Evolutionary conservation across 1,140 invertebrate genomes (phyloP), one percentile per base, ranked within the genome.

Genomic region (Trinorchestia longiramus): DNA sequence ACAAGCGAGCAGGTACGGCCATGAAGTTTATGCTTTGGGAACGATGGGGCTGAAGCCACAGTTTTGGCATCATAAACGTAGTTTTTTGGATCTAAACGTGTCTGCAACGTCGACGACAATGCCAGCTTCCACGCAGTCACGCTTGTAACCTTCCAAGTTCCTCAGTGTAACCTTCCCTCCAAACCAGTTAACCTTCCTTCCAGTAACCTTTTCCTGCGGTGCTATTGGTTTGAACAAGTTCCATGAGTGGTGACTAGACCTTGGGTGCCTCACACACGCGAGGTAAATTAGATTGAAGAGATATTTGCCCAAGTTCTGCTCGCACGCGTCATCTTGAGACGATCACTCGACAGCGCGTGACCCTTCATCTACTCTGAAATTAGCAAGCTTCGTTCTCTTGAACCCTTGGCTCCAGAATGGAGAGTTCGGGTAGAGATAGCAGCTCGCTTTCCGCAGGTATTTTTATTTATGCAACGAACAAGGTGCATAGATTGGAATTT

Each of bases 141-240:
- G 92, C 92, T 94, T 94, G 92, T 47, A 94, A 94, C 92, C 92
- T 94, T 94, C 92, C 92, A 94, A n/a, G 92, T 94, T 94, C 8
- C 15, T 43, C 44, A 47, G 92, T 94, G 36, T 47, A 45, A 94
- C 43, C 92, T 45, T 94, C 44, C 92, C 92, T 11, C 11, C 23
- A 15, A 94, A 94, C 92, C 92, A 94, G 92, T 94, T 94, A 94
- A 94, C 92, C 92, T 94, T 94, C 92, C 44, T 45, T 94, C 92
- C 44, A 94, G 92, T 94, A 94, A 94, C 92, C 92, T 94, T 94
- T 94, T 47, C 92, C 28, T 77, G 62, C 62, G 15, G 88, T 8
- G 43, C 4, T 19, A 36, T 94, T 45, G 43, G 92, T 43, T 94
- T 44, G 41, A 47, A 47, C 92, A 94, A 94, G 92, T 94, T 94